A percentile compares a stretch with the other conserved stretches of the same genome.
phyloP scores from a whole-genome alignment of 2,113 vertebrate genomes.

The Dipodomys stephensi region DNA sequence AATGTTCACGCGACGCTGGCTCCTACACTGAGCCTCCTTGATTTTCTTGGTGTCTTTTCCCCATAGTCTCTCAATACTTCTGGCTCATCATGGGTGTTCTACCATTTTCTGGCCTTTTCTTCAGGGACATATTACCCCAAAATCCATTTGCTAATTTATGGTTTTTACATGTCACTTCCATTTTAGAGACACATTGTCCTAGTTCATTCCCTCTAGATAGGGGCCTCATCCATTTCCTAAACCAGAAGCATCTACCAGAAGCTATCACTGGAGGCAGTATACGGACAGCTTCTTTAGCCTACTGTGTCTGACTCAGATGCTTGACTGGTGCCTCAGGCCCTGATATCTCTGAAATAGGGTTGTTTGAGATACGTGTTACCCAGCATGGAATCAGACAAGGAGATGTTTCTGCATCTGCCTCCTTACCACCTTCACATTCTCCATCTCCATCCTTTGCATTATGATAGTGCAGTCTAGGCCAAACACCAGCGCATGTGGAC shows the following conservation, averaged over 20 bases:
- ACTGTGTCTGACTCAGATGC: background rate
- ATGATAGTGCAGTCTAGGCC: background rate
- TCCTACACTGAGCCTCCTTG: background rate
- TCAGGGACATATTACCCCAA: background rate
- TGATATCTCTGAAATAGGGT: too few species aligned
- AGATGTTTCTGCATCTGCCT: background rate
- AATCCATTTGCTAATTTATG: background rate
- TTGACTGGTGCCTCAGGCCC: background rate
- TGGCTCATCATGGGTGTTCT: background rate
- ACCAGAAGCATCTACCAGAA: background rate
- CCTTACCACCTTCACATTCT: background rate
- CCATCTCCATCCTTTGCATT: background rate
- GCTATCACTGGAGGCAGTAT: background rate
- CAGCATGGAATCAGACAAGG: rapidly evolving
- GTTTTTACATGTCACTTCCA: background rate
- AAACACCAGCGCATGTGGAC: background rate
- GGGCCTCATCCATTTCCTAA: background rate
- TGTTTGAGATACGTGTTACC: background rate
- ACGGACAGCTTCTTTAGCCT: background rate
- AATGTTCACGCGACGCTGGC: background rate
- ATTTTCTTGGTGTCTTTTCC: background rate
- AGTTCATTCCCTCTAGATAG: background rate
- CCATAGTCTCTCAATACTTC: background rate
- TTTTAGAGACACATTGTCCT: background rate
- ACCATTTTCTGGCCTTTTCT: background rate